phyloP scores from a whole-genome alignment of 2,797 vertebrate genomes.

The Heliangelus exortis region DNA sequence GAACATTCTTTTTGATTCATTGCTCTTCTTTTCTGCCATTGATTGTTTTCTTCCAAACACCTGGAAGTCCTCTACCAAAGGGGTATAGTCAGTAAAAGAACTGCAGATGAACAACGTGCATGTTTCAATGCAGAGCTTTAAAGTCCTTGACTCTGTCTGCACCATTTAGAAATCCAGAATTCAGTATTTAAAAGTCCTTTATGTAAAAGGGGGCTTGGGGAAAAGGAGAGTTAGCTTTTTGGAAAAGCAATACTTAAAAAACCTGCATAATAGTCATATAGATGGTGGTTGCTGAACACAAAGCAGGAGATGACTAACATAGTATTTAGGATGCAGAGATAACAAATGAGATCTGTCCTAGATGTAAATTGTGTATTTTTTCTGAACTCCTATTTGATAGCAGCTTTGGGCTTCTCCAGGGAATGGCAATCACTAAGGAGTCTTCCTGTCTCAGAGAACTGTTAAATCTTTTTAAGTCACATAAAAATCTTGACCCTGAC shows the following conservation, averaged over 20 bases:
- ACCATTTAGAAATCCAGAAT: background rate
- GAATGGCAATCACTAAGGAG: background rate
- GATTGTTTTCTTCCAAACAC: background rate
- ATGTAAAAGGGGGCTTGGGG: background rate
- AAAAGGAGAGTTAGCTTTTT: background rate
- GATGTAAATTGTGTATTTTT: background rate
- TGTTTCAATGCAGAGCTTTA: background rate
- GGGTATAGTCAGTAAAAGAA: background rate
- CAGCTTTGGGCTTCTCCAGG: background rate
- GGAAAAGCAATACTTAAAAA: background rate
- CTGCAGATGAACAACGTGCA: background rate
- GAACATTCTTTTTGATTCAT: background rate
- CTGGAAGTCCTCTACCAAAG: background rate
- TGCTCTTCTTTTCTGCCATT: background rate
- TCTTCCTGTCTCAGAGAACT: background rate
- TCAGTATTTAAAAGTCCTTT: background rate
- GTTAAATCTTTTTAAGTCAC: background rate
- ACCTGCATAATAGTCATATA: background rate
- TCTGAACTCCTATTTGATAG: background rate
- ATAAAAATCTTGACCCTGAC: background rate
- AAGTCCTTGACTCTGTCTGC: background rate
- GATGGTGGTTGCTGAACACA: background rate
- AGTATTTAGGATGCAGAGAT: background rate
- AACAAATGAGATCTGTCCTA: background rate
- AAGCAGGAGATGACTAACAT: background rate